Conservation (phyloP, 2,888 invertebrate species). For the Drosophila falleni region DNA sequence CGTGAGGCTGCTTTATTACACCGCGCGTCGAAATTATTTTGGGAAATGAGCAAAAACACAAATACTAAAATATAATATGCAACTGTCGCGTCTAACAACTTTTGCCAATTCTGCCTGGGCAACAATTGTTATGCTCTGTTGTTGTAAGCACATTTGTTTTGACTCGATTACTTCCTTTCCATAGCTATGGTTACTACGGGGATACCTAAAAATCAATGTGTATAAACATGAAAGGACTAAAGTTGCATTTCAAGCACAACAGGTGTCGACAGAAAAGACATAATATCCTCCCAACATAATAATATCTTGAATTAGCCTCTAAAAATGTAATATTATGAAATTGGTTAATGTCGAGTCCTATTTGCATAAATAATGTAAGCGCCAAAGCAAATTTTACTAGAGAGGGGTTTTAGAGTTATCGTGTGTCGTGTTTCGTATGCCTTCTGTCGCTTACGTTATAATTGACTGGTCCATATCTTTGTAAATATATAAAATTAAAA, state of each 20-base stretch:
- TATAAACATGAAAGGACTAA: background rate
- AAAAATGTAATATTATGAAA: background rate
- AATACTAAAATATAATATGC: slow-evolving; percentile 35
- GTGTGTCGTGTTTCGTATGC: no score
- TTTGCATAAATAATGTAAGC: no score
- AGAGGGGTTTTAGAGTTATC: no score
- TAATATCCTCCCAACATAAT: background rate
- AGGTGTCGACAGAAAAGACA: slow-evolving; percentile 47
- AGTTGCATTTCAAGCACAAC: slow-evolving; percentile 41
- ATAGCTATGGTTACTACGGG: slow-evolving; percentile 67
- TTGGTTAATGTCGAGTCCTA: no score
- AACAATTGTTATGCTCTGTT: slow-evolving; percentile 9
- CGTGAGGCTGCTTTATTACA: slow-evolving; percentile 29
- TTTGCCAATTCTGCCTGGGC: slow-evolving; percentile 20
- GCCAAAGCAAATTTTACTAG: no score
- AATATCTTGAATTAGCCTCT: background rate
- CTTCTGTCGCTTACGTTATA: no score
- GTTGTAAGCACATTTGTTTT: slow-evolving; percentile 59
- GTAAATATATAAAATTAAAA: no score
- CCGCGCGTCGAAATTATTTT: slow-evolving; percentile 76
- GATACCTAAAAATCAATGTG: slow-evolving; percentile 3
- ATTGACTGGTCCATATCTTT: no score
- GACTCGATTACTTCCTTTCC: slow-evolving; percentile 31
- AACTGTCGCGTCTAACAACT: slow-evolving; percentile 36
- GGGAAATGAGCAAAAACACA: slow-evolving; percentile 82